Percentiles rank a stretch among this genome's conserved stretches.
phyloP scores from a whole-genome alignment of 1,140 invertebrate genomes.

The Neodiprion pinetum region DNA sequence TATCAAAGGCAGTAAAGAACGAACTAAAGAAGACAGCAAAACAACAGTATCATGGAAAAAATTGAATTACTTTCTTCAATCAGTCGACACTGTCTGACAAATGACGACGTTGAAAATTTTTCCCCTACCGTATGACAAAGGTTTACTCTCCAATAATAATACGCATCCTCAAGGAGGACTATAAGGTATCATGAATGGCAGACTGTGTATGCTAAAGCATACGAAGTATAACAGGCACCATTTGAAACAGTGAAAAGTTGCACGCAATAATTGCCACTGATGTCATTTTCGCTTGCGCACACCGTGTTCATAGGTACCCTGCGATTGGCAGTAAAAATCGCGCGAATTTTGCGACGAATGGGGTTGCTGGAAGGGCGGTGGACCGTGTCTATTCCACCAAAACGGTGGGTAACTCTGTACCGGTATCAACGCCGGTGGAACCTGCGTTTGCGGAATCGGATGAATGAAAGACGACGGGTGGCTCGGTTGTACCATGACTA shows the following conservation, averaged over 20 bases:
- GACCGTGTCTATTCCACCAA: conserved; percentile 46
- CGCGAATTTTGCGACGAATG: conserved; percentile 26
- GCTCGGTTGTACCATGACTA: conserved; percentile 40
- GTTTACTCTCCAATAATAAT: no score
- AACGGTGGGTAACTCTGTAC: conserved; percentile 38
- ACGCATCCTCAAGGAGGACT: conserved; percentile 37
- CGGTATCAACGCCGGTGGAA: conserved; percentile 42
- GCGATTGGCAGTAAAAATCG: conserved; percentile 31
- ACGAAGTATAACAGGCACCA: conserved; percentile 55
- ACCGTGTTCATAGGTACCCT: conserved; percentile 39
- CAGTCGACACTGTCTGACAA: no score
- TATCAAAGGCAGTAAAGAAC: no score
- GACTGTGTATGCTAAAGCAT: conserved; percentile 50
- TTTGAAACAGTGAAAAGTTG: conserved; percentile 53
- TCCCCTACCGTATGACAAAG: no score
- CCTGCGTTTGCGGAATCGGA: conserved; percentile 40
- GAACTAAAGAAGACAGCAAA: no score
- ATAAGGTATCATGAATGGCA: conserved; percentile 40
- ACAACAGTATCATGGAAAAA: no score
- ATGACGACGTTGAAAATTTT: no score
- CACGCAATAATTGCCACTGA: conserved; percentile 43
- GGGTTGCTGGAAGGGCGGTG: conserved; percentile 31
- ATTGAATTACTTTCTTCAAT: no score
- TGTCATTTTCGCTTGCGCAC: conserved; percentile 54
- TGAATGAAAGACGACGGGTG: conserved; percentile 42